Percentiles rank a stretch among this genome's conserved stretches.
These are phyloP conservation scores for Athene noctua DNA, from an alignment of 2,113 vertebrate species.

Conservation along the genomic window DNA sequence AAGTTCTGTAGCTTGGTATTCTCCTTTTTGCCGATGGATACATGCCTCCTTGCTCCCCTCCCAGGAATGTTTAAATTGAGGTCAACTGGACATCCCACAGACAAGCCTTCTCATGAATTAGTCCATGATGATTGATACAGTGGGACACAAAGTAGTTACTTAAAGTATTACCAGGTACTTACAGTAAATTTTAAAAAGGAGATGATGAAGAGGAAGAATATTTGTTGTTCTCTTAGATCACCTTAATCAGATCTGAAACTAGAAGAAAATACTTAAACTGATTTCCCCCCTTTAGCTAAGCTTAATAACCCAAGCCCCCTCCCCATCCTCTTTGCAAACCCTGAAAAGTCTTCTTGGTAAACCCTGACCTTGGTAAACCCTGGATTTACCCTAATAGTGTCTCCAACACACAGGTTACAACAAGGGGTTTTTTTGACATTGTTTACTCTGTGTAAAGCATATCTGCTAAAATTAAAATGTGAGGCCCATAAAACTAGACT, in stretches of 20 bases:
- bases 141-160: neutral
- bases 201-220: neutral
- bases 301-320: neutral
- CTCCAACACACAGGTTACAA: neutral
- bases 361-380: neutral
- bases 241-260: neutral
- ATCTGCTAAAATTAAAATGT: neutral
- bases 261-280: neutral
- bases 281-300: neutral
- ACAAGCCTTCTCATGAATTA: neutral
- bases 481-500: neutral
- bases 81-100: neutral
- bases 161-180: neutral
- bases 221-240: neutral
- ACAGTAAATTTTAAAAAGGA: neutral
- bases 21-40: neutral
- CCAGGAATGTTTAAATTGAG: neutral
- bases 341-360: neutral
- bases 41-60: neutral
- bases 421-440: neutral
- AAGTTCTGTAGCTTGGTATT: neutral
- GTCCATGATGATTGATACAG: neutral
- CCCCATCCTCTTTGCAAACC: neutral
- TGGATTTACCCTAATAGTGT: neutral
- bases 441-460: neutral